Evolutionary conservation across 2,113 vertebrate genomes (phyloP).

Genomic region (Verasper variegatus): DNA sequence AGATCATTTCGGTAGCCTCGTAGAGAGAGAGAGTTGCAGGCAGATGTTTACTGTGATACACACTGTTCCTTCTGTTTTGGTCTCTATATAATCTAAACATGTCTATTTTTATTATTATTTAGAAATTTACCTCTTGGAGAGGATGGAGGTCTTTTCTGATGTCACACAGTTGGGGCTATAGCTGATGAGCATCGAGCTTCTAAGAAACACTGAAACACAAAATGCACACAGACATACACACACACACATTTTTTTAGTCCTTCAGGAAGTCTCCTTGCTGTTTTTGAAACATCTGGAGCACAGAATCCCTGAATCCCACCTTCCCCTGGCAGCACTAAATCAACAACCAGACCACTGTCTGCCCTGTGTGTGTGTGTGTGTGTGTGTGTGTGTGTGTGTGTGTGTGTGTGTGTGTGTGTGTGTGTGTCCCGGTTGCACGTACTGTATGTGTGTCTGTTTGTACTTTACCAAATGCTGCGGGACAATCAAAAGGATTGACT

Average conservation of each 20-base stretch:
- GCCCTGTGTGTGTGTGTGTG: neutral
- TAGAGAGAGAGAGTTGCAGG: neutral
- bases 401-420: neutral
- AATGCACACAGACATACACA: neutral
- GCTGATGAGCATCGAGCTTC: slow-evolving; percentile 44
- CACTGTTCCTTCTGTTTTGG: neutral
- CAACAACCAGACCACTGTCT: slow-evolving; percentile 61
- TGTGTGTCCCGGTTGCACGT: neutral
- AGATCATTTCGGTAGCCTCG: slow-evolving; percentile 22
- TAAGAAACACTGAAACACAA: slow-evolving; percentile 25
- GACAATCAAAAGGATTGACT: neutral
- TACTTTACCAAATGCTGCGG: neutral
- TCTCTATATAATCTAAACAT: neutral
- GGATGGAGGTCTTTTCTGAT: slow-evolving; percentile 50
- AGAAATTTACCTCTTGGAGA: slow-evolving; percentile 6
- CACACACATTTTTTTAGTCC: slow-evolving; percentile 41
- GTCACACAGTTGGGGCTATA: slow-evolving; percentile 53
- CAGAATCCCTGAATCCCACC: slow-evolving; percentile 64
- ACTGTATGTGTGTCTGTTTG: slow-evolving; percentile 4
- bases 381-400: no score
- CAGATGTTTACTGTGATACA: neutral
- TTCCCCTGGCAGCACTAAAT: slow-evolving; percentile 76
- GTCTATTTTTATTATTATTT: no score
- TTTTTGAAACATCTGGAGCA: slow-evolving; percentile 77
- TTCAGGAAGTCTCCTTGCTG: slow-evolving; percentile 72